Evolutionary conservation across 1,140 invertebrate genomes (phyloP).

Genomic region (Scaptomyza hsui): DNA sequence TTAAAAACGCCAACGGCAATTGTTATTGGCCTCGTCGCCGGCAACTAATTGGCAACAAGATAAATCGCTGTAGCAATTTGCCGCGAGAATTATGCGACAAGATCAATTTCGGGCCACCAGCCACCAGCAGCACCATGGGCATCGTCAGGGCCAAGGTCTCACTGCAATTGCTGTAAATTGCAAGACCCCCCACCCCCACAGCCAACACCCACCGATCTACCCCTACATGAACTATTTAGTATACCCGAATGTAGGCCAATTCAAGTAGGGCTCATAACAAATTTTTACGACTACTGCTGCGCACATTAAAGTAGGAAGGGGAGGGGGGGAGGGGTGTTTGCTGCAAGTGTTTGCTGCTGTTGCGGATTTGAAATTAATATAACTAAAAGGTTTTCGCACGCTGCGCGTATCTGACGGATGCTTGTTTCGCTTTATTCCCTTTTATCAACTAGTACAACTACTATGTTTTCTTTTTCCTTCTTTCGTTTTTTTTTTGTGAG

Average conservation of each 20-base stretch:
- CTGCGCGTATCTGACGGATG: constrained; percentile 60
- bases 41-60: constrained; percentile 77
- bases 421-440: constrained; percentile 15
- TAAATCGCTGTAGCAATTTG: constrained; percentile 76
- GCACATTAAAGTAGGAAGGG: constrained; percentile 37
- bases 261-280: constrained; percentile 37
- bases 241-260: constrained; percentile 17
- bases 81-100: constrained; percentile 73
- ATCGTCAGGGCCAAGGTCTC: constrained; percentile 67
- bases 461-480: constrained; percentile 9
- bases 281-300: constrained; percentile 52
- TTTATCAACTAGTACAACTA: constrained; percentile 2
- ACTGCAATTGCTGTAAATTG: constrained; percentile 32
- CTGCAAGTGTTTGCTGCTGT: constrained; percentile 27
- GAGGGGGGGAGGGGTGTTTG: not conserved
- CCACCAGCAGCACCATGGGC: not conserved
- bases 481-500: constrained; percentile 12
- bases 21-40: constrained; percentile 62
- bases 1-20: constrained; percentile 76
- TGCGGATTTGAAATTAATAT: constrained; percentile 75
- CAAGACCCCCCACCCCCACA: not conserved
- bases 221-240: not conserved
- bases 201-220: too few relatives aligned
- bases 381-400: constrained; percentile 77
- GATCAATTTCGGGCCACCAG: constrained; percentile 60